Evolutionary conservation across 1,140 invertebrate species (phyloP), one percentile per base, ranked within the genome.

Genomic region (Cotesia vestalis): DNA sequence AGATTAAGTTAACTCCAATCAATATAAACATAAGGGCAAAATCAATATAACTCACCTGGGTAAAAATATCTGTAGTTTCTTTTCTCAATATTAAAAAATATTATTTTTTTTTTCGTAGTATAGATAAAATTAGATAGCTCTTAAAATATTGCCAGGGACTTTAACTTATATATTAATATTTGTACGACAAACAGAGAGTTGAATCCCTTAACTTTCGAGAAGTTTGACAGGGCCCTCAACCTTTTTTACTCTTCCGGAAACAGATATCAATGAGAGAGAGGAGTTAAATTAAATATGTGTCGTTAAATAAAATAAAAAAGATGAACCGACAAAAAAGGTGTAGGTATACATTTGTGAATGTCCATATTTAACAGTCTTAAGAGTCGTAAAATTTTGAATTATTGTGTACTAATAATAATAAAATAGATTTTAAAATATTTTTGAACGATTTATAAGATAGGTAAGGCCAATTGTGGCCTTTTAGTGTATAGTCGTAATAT

Each of bases 71-170:
- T 60, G 14, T 64, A 52, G n/a, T 14, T 60, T 63, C n/a, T 38
- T 20, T 51, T 34, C 6, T 17, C 57, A 46, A 17, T 66, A 27
- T 51, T 55, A 6, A 66, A 36, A 34, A 52, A 20, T 66, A 51
- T 66, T 52, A 20, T 46, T 38, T 35, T 66, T 63, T 20, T 63
- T 57, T 73, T 64, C 63, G 36, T 11, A 34, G 64, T 60, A 71
- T 35, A 74, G 69, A 71, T 74, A 74, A 74, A 67, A 57, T 74
- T 71, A 71, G 69, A 74, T 71, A 67, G 69, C 51, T 66, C 63
- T 66, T 73, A 46, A 67, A 68, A 40, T 64, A 67, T 60, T 51
- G 51, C 63, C 69, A 66, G 11, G 46, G 6, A 34, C 57, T 53
- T 53, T 12, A 46, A 57, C 46, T 64, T 14, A 53, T 57, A 35